Conservation (phyloP, 2,797 vertebrate species). For the Podargus strigoides region DNA sequence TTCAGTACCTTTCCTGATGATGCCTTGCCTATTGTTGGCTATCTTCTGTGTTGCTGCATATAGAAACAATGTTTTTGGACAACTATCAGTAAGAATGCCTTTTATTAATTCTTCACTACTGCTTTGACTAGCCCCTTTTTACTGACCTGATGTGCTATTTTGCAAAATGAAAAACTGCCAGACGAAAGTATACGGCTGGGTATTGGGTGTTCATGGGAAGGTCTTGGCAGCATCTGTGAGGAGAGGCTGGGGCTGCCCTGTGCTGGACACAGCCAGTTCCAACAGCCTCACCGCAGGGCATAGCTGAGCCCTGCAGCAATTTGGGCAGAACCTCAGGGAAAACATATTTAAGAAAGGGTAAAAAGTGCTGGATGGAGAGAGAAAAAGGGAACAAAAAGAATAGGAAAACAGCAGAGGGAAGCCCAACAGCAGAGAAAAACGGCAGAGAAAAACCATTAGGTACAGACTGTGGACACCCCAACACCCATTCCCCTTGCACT, state of each 20-base stretch:
- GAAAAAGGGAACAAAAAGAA: background rate
- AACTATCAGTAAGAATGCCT: background rate
- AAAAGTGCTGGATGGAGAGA: background rate
- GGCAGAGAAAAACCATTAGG: background rate
- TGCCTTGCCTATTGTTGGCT: background rate
- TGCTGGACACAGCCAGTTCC: accelerated
- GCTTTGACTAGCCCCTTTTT: background rate
- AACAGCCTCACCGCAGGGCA: background rate
- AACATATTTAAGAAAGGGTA: background rate
- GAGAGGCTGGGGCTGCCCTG: background rate
- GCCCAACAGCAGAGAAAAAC: background rate
- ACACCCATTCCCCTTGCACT: background rate
- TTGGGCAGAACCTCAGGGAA: background rate
- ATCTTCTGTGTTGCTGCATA: background rate
- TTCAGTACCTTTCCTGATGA: background rate
- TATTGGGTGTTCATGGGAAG: background rate
- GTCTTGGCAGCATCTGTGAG: background rate
- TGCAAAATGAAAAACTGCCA: background rate
- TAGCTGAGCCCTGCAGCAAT: background rate
- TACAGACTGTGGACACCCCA: background rate
- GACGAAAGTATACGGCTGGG: background rate
- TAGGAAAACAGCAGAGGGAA: background rate
- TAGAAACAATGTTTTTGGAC: background rate
- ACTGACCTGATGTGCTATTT: background rate
- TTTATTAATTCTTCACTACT: background rate